These are phyloP conservation scores for Larimichthys crocea DNA, from an alignment of 2,113 vertebrate species.

Conservation along the genomic window DNA sequence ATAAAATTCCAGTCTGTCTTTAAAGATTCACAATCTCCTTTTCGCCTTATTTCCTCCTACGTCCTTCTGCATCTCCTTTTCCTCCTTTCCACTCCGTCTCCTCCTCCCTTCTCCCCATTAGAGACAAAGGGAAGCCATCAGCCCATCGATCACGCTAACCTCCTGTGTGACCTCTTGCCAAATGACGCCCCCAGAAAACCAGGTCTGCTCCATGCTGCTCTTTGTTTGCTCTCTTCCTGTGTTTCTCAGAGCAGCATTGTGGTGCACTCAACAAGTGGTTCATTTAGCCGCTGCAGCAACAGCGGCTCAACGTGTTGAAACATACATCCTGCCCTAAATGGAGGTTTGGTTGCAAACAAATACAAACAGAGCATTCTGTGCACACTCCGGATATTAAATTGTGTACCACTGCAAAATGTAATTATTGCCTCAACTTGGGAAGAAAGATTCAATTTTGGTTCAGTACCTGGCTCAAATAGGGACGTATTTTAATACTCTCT, in stretches of 20 bases:
- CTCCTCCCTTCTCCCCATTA: conserved; percentile 37
- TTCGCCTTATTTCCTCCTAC: background rate
- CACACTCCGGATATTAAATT: background rate
- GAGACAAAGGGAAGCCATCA: conserved; percentile 46
- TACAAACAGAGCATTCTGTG: background rate
- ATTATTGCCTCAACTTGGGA: background rate
- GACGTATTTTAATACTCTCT: background rate
- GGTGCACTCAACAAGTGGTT: conserved; percentile 74
- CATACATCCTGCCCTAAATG: conserved; percentile 69
- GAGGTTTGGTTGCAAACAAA: conserved; percentile 33
- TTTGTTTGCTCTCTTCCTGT: conserved; percentile 80
- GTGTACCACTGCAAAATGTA: background rate
- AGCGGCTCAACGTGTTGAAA: conserved; percentile 65
- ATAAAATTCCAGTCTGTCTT: background rate
- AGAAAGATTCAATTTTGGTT: background rate
- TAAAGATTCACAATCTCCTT: background rate
- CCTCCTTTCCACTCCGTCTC: background rate
- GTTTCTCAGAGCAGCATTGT: conserved; percentile 79
- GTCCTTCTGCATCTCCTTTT: background rate
- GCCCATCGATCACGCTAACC: conserved; percentile 61
- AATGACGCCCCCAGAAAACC: conserved; percentile 39
- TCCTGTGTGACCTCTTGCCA: conserved; percentile 46
- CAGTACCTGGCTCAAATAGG: background rate
- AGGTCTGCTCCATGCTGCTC: conserved; percentile 57
- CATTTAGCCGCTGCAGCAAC: conserved; percentile 57